Base-by-base conservation (phyloP, 1,140 invertebrate genomes). In the Drosophila ogumai region DNA sequence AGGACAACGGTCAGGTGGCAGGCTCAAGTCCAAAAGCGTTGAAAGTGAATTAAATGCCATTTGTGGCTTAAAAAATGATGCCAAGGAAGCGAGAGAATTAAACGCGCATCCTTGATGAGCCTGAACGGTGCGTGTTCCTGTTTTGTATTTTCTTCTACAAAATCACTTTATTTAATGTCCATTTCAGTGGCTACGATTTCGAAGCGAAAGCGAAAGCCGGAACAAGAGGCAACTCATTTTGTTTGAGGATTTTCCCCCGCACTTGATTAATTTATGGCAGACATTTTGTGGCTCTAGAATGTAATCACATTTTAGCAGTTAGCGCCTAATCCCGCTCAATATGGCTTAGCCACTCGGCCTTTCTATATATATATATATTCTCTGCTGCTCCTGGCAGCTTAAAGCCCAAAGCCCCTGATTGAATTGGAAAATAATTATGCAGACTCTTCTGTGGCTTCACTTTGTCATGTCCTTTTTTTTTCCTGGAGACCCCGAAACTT, bases 11-110 rank as follows among this genome's bases (percentile, higher is more conserved):
- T 46, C 73, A 82, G 75, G 75, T 75, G 74, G 55, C 57, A 46
- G 41, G 50, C 44, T 50, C 49, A 34, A 57, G 47, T 40, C 43
- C 31, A 59, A 73, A 73, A 41, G 67, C 72, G 80, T 80, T 75
- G 85, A 84, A 90, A 90, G 85, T 90, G 86, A 90, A 90, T 90
- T 85, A 90, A 90, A 90, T 77, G 74, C 58, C 77, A 90, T 90
- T 90, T 90, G 74, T 79, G 75, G 85, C 85, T 78, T 81, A 90
- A 78, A 80, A 82, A 73, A 67, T 50, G 52, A 34, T 32, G 32
- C 64, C 36, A 46, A 61, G 59, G 52, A 71, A 52, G 22, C 58
- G 47, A 63, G 63, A 38, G 66, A 61, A 71, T 58, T 64, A 40
- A 40, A 40, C 40, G 55, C 41, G 25, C 32, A 38, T n/a, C 44